Base-by-base conservation (phyloP, 1,140 invertebrate species). In the Drosophila seguyi region DNA sequence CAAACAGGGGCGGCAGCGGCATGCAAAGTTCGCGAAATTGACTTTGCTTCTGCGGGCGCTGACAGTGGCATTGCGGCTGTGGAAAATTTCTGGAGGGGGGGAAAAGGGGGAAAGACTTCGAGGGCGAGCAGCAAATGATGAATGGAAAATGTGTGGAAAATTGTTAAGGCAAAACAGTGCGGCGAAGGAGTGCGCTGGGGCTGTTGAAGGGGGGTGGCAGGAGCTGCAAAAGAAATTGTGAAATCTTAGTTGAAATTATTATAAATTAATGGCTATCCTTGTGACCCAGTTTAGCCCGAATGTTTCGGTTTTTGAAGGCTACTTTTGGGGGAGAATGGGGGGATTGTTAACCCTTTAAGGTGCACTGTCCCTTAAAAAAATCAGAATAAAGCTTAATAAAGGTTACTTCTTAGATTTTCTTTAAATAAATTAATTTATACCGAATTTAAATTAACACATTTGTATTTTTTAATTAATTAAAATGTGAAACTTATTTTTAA, bases 181-280 rank as follows among this genome's bases (percentile, higher is more conserved):
- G 52, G 29, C 41, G 25, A 48, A 48, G 47, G 25, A 20, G n/a
- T 14, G 45, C 3, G 13, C 18, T 6, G 18, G 11, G 29, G 10
- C 18, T 31, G 38, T 18, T 6, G 8, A 10, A 10, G 6, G 18
- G n/a, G 29, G 13, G 25, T 4, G 25, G 25, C 14, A 10, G 6
- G 31, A 45, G 59, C 74, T 44, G 75, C 47, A 48, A 88, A 88
- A 81, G 81, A 90, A 88, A 88, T 90, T 88, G 74, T 68, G 75
- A 78, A 91, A 91, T 87, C 79, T 91, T 88, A 90, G 85, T 75
- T 85, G 85, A 90, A 90, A 90, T 91, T 86, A 90, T 92, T 92
- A 92, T 90, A 91, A 91, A 92, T 92, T 92, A 92, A 92, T 92
- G 90, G 83, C 73, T 82, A 92, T 92, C 90, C 90, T 90, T 85